Conservation (phyloP, 2,797 vertebrate species). For the Anabas testudineus region DNA sequence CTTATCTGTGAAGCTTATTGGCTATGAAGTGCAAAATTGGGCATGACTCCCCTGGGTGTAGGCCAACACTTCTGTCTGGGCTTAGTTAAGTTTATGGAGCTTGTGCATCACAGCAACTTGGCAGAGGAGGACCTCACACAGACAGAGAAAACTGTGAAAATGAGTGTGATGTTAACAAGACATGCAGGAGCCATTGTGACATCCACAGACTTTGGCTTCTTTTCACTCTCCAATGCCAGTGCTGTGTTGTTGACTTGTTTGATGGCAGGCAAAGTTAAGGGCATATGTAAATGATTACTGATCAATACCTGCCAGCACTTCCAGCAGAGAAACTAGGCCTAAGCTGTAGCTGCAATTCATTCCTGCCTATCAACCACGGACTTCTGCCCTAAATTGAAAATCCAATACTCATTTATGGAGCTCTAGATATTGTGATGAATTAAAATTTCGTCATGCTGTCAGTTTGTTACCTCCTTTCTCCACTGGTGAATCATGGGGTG, state of each 20-base stretch:
- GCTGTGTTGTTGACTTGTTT: conserved; percentile 52
- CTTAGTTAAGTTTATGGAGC: conserved; percentile 70
- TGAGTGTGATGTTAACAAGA: conserved; percentile 60
- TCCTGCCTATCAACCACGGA: conserved; percentile 45
- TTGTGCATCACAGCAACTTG: conserved; percentile 60
- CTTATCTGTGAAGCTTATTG: conserved; percentile 56
- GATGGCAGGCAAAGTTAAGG: conserved; percentile 59
- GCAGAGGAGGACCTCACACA: conserved; percentile 46
- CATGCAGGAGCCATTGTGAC: conserved; percentile 40
- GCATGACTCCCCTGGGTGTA: conserved; percentile 54
- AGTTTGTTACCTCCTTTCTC: conserved; percentile 45
- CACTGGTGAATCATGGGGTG: conserved; percentile 50
- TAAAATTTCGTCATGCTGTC: conserved; percentile 64
- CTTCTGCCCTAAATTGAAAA: conserved; percentile 67
- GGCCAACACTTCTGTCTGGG: conserved; percentile 60
- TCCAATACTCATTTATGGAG: conserved; percentile 71
- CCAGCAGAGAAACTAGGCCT: conserved; percentile 35
- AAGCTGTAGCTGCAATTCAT: conserved; percentile 39
- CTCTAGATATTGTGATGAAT: conserved; percentile 72
- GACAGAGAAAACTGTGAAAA: conserved; percentile 59
- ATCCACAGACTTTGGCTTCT: conserved; percentile 36
- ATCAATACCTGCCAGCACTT: conserved; percentile 59
- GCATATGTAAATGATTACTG: conserved; percentile 61
- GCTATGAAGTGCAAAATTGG: conserved; percentile 68
- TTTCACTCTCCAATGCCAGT: conserved; percentile 32